Evolutionary conservation across 1,140 invertebrate species (phyloP).

Genomic region (Zaprionus ornatus): DNA sequence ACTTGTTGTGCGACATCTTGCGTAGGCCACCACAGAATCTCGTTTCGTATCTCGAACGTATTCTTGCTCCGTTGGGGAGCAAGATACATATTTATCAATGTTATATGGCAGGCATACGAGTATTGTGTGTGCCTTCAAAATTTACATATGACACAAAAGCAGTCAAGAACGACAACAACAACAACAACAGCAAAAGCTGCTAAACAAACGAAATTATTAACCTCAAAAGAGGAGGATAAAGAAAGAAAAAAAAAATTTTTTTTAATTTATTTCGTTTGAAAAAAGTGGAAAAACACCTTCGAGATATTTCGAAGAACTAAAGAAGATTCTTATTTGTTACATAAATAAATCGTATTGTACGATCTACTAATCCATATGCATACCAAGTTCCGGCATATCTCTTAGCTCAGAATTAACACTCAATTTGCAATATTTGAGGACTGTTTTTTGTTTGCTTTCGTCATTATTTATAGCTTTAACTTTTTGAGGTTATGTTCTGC

Average conservation of each 20-base stretch:
- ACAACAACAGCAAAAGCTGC: constrained; percentile 21
- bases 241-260: constrained; percentile 29
- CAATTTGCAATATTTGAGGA: constrained; percentile 1
- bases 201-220: constrained; percentile 64
- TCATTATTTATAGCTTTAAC: background rate
- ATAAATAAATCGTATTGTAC: background rate
- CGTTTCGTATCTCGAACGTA: constrained; percentile 38
- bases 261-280: constrained; percentile 18
- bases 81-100: constrained; percentile 46
- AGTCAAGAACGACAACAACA: constrained; percentile 18
- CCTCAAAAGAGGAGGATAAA: constrained; percentile 45
- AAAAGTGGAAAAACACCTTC: constrained; percentile 35
- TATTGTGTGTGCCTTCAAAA: constrained; percentile 51
- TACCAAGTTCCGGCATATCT: background rate
- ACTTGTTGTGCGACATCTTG: constrained; percentile 62
- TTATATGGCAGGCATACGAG: constrained; percentile 19
- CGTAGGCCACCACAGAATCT: constrained; percentile 68
- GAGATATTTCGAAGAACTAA: background rate
- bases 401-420: background rate
- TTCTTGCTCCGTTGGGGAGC: background rate
- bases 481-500: background rate
- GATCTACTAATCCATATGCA: background rate
- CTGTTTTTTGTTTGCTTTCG: background rate
- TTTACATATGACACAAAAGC: constrained; percentile 69
- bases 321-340: background rate